phyloP scores from a whole-genome alignment of 2,113 vertebrate genomes.

The Apodemus speciosus region DNA sequence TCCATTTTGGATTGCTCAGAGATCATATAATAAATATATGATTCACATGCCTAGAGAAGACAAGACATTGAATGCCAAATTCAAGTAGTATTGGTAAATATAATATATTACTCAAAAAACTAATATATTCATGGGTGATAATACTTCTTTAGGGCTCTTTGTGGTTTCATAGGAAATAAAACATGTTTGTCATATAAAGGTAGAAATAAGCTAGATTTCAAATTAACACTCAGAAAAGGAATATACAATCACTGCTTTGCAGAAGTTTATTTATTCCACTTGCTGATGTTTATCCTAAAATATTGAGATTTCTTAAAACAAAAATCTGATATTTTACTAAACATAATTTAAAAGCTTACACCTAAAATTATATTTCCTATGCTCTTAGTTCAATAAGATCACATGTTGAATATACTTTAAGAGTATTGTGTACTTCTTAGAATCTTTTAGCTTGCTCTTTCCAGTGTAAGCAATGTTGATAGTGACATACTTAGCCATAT shows the following conservation, averaged over 20 bases:
- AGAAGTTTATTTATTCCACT: conserved; percentile 41
- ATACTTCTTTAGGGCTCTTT: conserved; percentile 12
- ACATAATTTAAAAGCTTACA: conserved; percentile 16
- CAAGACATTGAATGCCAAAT: conserved; percentile 45
- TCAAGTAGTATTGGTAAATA: conserved; percentile 35
- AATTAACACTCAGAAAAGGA: conserved; percentile 30
- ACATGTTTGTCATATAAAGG: neutral
- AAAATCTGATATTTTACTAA: conserved; percentile 31
- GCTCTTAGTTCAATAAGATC: neutral
- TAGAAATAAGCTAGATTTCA: conserved; percentile 39
- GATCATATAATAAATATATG: conserved; percentile 36
- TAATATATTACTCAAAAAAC: neutral
- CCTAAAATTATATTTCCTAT: conserved; percentile 37
- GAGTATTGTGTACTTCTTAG: neutral
- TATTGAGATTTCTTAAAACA: neutral
- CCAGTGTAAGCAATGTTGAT: neutral
- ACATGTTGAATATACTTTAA: neutral
- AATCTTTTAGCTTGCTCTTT: neutral
- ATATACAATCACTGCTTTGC: conserved; percentile 28
- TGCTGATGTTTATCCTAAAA: conserved; percentile 52
- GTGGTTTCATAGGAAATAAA: conserved; percentile 49
- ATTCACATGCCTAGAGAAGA: conserved; percentile 28
- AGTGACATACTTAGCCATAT: conserved; percentile 14
- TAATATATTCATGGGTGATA: conserved; percentile 34
- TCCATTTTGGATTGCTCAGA: conserved; percentile 17